Base-by-base conservation (phyloP, 2,797 vertebrate species). In the Oryzias sinensis region DNA sequence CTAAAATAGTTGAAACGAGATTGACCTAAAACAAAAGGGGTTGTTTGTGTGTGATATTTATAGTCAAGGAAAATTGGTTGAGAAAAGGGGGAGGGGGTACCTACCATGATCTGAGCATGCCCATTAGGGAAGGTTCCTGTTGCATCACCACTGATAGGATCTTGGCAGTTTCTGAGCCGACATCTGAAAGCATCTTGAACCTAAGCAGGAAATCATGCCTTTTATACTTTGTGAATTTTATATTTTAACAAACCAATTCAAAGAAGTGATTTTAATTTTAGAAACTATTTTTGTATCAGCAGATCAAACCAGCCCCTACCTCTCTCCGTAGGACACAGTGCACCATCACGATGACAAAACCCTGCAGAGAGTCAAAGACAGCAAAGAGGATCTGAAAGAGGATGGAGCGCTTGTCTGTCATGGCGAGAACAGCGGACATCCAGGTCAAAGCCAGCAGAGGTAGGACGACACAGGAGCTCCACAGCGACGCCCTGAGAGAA, bases 321-420 rank as follows among this genome's bases (percentile, higher is more conserved):
- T 99, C 97, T 93, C 93, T 93, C 82, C 97, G 93, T 65, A 99
- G 94, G 89, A 99, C 90, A 80, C 97, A 99, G 91, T 99, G 97
- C 78, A 99, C 97, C 96, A 98, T 99, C 85, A 99, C 97, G 70
- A 99, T 99, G 84, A 99, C 97, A 80, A 98, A 98, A 72, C 97
- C 97, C 92, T 99, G 97, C 78, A 99, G 92, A 14, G 97, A 99
- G 91, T 99, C 97, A 84, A 99, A 99, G 74, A 99, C 96, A 0
- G 97, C 96, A 54, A 99, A 99, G 74, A 99, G 94, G 87, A 99
- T 99, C 87, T 99, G 97, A 92, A 99, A 99, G 77, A 99, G 91
- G 86, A 98, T 98, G 77, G 97, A 98, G 75, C 97, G 95, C 89
- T 98, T 98, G 93, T 99, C 97, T 44, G 97, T 99, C 95, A 99